Evolutionary conservation across 37 sponge, comb jelly and placozoan species (phyloP).

Genomic region (Beroe ovata): DNA sequence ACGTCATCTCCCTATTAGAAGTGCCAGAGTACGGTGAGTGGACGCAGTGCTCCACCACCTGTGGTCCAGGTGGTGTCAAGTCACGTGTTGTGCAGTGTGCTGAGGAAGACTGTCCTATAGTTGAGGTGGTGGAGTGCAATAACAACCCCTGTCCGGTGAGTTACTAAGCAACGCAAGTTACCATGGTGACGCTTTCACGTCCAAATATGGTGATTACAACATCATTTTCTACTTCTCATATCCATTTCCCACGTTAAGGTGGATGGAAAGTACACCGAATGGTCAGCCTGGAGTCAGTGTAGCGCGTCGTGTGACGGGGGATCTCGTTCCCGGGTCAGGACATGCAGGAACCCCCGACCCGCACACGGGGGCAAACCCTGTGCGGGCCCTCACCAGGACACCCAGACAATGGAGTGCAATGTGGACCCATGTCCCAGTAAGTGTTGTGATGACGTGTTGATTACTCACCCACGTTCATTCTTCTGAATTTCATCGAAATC

Average conservation of each 20-base stretch:
- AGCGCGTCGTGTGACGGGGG: constrained; percentile 28
- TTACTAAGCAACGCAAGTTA: too few relatives aligned
- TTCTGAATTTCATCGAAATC: too few relatives aligned
- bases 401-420: neutral
- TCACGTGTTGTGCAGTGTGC: constrained; percentile 68
- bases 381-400: neutral
- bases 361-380: constrained; percentile 54
- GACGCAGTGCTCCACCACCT: constrained; percentile 8
- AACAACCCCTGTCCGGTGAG: constrained; percentile 34
- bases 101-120: constrained; percentile 68
- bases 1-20: too few relatives aligned
- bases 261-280: constrained; percentile 48
- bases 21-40: constrained; percentile 35
- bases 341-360: constrained; percentile 63
- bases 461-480: too few relatives aligned
- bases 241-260: too few relatives aligned
- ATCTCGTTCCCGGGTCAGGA: neutral
- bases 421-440: constrained; percentile 24
- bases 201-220: too few relatives aligned
- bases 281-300: constrained; percentile 40
- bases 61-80: constrained; percentile 17
- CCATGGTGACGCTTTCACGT: too few relatives aligned
- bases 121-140: constrained; percentile 71
- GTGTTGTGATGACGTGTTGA: neutral
- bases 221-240: too few relatives aligned